Conservation (phyloP, 2,113 vertebrate genomes). For the Hippocampus guttulatus region DNA sequence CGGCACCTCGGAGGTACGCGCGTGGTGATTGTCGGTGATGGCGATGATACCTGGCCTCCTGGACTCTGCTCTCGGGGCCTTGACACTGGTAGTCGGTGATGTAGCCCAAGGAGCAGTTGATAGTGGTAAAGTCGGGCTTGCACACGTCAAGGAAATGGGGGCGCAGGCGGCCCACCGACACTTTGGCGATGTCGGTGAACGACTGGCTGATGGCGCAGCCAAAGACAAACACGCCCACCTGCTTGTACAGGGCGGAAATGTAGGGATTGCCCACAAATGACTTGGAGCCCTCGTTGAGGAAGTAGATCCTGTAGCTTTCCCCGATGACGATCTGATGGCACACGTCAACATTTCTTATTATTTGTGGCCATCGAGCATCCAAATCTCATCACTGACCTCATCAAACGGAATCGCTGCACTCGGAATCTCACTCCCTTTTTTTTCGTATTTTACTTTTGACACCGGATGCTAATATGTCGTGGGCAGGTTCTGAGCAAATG, state of each 20-base stretch:
- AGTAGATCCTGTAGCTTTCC: conserved; percentile 86
- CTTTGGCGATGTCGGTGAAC: conserved; percentile 90
- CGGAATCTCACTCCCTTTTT: too few species aligned
- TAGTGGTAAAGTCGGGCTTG: conserved; percentile 70
- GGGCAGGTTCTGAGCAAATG: too few species aligned
- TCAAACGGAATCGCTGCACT: too few species aligned
- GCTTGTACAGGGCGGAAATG: conserved; percentile 84
- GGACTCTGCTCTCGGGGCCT: conserved; percentile 73
- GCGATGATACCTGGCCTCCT: conserved; percentile 81
- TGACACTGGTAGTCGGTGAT: conserved; percentile 80
- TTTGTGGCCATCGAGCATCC: not conserved
- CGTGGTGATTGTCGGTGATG: not conserved
- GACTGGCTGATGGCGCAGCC: conserved; percentile 82
- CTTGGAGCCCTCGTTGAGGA: conserved; percentile 69
- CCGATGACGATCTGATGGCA: conserved; percentile 75
- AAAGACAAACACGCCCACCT: conserved; percentile 81
- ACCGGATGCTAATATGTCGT: too few species aligned
- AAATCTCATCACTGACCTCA: too few species aligned
- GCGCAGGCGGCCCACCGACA: conserved; percentile 85
- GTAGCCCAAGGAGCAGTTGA: conserved; percentile 85
- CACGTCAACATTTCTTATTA: not conserved
- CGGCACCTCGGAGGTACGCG: too few species aligned
- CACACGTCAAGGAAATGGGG: conserved; percentile 90
- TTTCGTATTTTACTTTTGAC: too few species aligned
- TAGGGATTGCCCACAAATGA: conserved; percentile 88